Conservation (phyloP, 2,888 invertebrate species). For the Caenorhabditis sp. region DNA sequence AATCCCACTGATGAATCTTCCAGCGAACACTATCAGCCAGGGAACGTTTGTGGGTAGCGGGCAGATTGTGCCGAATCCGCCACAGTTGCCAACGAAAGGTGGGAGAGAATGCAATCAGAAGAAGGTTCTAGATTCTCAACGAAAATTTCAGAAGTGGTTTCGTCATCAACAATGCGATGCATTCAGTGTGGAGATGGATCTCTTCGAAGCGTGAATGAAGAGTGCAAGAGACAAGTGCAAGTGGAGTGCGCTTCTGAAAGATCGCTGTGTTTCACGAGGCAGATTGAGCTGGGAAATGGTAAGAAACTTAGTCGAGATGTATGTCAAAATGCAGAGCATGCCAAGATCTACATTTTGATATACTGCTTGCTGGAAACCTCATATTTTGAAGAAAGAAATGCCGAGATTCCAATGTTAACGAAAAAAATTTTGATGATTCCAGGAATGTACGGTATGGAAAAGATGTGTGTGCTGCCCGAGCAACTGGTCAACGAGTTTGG, state of each 20-base stretch:
- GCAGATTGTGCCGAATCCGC: constrained; percentile 46
- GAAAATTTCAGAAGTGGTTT: constrained; percentile 20
- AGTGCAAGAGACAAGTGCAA: constrained; percentile 73
- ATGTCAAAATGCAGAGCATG: too few species aligned
- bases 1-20: constrained; percentile 57
- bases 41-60: constrained; percentile 64
- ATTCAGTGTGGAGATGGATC: constrained; percentile 78
- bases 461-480: constrained; percentile 78
- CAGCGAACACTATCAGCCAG: constrained; percentile 48
- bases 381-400: too few species aligned
- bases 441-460: constrained; percentile 79
- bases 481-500: constrained; percentile 76
- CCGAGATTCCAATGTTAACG: too few species aligned
- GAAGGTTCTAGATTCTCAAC: too few species aligned
- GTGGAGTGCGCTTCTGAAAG: constrained; percentile 70
- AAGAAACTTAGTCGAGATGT: too few species aligned
- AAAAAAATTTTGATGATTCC: constrained; percentile 25
- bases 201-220: constrained; percentile 61
- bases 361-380: too few species aligned
- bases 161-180: constrained; percentile 70
- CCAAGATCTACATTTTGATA: too few species aligned
- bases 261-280: constrained; percentile 77
- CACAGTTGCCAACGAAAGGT: constrained; percentile 45
- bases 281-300: constrained; percentile 72
- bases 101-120: too few species aligned